These are phyloP conservation scores for Pseudoips prasinana DNA, from an alignment of 2,888 invertebrate species.

Conservation along the genomic window DNA sequence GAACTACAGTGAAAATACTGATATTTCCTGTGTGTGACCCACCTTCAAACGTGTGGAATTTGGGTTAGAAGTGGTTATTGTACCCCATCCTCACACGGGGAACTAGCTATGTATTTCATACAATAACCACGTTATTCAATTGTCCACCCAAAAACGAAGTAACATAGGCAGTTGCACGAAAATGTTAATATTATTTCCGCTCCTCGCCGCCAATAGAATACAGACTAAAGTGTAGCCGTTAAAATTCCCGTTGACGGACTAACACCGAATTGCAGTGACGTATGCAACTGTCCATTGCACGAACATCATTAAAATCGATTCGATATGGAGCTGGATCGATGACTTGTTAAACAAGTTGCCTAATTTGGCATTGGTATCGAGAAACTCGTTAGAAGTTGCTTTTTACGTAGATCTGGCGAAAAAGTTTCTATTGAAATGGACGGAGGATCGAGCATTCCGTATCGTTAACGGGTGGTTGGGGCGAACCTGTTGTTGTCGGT, in stretches of 20 bases:
- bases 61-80: no score
- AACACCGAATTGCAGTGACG: conserved; percentile 32
- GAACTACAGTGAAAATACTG: no score
- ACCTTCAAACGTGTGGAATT: no score
- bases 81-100: no score
- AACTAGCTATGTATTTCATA: no score
- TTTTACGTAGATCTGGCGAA: conserved; percentile 52
- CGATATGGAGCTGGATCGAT: conserved; percentile 40
- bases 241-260: conserved; percentile 50
- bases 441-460: conserved; percentile 38
- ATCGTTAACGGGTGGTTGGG: conserved; percentile 39
- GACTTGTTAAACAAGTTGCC: conserved; percentile 46
- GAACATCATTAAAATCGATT: conserved; percentile 32
- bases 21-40: no score
- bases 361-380: conserved; percentile 65
- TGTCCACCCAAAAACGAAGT: conserved; percentile 8
- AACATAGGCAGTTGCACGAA: conserved; percentile 23
- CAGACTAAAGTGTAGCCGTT: conserved; percentile 53
- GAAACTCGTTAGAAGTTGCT: conserved; percentile 69
- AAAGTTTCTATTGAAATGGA: conserved; percentile 63
- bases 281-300: conserved; percentile 13
- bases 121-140: conserved; percentile 18
- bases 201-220: conserved; percentile 49
- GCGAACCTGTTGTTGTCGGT: conserved; percentile 34
- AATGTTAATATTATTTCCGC: conserved; percentile 63